Percentiles rank a stretch among this genome's conserved stretches.
Evolutionary conservation across 2,888 invertebrate genomes (phyloP).

Genomic region (Drosophila multiciliata): DNA sequence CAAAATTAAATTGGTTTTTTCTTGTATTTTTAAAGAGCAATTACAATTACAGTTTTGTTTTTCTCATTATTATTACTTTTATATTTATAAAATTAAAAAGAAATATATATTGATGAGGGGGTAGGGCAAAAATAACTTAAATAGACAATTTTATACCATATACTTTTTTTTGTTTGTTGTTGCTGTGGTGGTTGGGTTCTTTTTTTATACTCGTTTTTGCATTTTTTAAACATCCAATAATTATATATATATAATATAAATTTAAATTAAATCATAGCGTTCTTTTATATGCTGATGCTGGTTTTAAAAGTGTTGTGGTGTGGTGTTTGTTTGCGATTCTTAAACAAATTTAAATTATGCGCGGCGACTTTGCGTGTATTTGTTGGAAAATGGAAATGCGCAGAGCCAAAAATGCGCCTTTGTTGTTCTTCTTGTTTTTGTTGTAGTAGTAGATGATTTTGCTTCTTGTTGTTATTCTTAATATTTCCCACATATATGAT

Average conservation of each 20-base stretch:
- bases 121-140: constrained; percentile 75
- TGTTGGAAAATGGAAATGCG: constrained; percentile 52
- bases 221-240: constrained; percentile 70
- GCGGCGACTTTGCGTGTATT: constrained; percentile 50
- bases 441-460: constrained; percentile 26
- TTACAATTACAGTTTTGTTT: constrained; percentile 76
- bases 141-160: constrained; percentile 76
- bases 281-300: constrained; percentile 65
- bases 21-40: constrained; percentile 72
- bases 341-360: constrained; percentile 61
- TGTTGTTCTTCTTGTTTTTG: constrained; percentile 17
- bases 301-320: constrained; percentile 54
- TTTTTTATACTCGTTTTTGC: constrained; percentile 50
- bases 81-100: constrained; percentile 80
- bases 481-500: constrained; percentile 44
- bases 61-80: constrained; percentile 77
- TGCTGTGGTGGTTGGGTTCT: constrained; percentile 61
- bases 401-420: constrained; percentile 39
- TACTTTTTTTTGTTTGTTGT: constrained; percentile 53
- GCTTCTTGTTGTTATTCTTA: constrained; percentile 33
- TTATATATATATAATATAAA: constrained; percentile 72
- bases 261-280: constrained; percentile 77
- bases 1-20: constrained; percentile 61
- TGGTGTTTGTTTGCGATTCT: constrained; percentile 46
- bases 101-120: constrained; percentile 76